Percentiles rank a stretch among this genome's conserved stretches.
Evolutionary conservation across 2,888 invertebrate genomes (phyloP).

Genomic region (Amphipoea lucens): DNA sequence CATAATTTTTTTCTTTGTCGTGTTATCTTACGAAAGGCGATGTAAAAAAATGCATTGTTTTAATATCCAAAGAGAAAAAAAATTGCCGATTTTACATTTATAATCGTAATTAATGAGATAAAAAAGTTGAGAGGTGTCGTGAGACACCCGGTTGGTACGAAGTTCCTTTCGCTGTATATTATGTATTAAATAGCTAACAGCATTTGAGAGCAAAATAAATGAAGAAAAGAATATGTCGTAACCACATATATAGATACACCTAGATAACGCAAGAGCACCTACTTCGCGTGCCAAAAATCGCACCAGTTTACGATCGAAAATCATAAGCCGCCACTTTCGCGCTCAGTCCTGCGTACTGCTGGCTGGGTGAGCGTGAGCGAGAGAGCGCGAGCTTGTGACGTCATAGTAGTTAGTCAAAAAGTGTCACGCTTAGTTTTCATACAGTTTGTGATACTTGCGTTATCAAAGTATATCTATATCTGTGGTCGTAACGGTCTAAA

Average conservation of each 20-base stretch:
- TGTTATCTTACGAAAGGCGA: not conserved
- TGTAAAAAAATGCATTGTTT: not conserved
- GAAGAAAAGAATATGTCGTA: not conserved
- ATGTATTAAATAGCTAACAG: not conserved
- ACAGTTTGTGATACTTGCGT: too few species aligned
- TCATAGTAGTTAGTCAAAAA: too few species aligned
- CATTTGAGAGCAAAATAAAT: not conserved
- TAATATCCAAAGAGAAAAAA: constrained; percentile 14
- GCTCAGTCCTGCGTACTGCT: too few species aligned
- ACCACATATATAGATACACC: too few species aligned
- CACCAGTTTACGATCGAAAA: too few species aligned
- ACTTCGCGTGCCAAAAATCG: too few species aligned
- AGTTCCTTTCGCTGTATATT: not conserved
- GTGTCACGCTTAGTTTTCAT: too few species aligned
- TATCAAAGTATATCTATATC: too few species aligned
- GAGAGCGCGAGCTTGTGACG: too few species aligned
- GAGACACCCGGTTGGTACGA: not conserved
- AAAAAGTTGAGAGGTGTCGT: not conserved
- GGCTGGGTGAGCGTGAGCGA: too few species aligned
- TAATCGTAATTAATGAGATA: not conserved
- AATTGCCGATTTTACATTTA: not conserved
- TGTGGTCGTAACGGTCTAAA: not conserved
- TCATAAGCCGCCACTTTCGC: too few species aligned
- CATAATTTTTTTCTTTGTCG: not conserved
- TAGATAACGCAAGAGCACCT: too few species aligned